These are phyloP conservation scores for Caracal caracal DNA, from an alignment of 2,113 vertebrate species.

Conservation along the genomic window DNA sequence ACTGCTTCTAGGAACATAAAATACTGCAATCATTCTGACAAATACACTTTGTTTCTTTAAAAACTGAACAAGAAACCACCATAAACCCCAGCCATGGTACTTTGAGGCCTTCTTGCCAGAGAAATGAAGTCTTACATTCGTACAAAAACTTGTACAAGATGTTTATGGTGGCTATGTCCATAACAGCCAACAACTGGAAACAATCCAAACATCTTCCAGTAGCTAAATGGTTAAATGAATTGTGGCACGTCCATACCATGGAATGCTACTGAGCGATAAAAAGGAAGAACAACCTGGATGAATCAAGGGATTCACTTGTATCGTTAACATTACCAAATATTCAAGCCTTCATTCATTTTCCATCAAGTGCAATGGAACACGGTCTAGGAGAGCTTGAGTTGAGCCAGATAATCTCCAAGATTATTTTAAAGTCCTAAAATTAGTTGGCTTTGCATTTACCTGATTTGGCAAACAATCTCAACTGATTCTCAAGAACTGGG, in stretches of 20 bases:
- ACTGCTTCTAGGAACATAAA: neutral
- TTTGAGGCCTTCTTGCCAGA: neutral
- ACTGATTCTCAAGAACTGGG: neutral
- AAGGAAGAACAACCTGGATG: neutral
- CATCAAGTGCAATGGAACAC: neutral
- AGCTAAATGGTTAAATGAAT: neutral
- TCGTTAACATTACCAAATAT: neutral
- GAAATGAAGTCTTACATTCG: neutral
- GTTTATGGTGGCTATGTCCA: neutral
- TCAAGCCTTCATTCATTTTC: neutral
- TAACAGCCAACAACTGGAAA: neutral
- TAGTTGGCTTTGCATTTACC: neutral
- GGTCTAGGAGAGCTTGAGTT: neutral
- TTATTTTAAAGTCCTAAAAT: neutral
- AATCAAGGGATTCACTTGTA: neutral
- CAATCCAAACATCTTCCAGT: neutral
- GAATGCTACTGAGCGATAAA: neutral
- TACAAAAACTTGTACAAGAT: neutral
- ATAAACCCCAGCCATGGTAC: neutral
- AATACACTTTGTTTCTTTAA: neutral
- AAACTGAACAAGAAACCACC: neutral
- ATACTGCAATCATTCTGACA: neutral
- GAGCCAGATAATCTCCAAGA: neutral
- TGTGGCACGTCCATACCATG: neutral
- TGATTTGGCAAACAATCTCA: neutral